Conservation (phyloP, 2,888 invertebrate species). For the Himalopsyche kuldschensis region DNA sequence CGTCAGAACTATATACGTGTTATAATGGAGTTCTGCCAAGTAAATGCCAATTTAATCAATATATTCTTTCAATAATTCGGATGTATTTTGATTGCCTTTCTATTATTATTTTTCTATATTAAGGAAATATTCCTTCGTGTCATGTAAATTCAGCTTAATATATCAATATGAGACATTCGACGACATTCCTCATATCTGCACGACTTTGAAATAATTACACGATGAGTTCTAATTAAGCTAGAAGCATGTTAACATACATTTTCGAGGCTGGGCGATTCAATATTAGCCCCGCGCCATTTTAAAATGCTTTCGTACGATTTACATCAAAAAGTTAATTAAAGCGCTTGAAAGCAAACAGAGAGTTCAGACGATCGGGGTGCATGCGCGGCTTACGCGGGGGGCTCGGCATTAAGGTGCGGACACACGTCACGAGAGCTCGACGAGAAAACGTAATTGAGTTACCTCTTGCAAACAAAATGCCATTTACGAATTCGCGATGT, state of each 20-base stretch:
- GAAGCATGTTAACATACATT: neutral
- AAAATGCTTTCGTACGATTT: neutral
- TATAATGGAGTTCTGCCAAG: too few species aligned
- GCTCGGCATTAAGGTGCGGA: neutral
- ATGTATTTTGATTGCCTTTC: too few species aligned
- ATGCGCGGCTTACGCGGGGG: neutral
- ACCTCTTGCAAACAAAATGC: neutral
- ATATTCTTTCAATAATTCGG: too few species aligned
- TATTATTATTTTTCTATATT: too few species aligned
- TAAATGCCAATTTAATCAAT: too few species aligned
- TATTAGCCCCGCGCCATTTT: neutral
- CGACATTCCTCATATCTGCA: too few species aligned
- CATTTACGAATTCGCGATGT: neutral
- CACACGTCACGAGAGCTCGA: neutral
- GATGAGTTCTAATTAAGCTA: neutral
- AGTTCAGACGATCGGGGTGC: neutral
- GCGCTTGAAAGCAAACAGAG: neutral
- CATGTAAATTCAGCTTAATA: too few species aligned
- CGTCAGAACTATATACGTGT: too few species aligned
- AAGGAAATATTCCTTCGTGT: too few species aligned
- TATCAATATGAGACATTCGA: too few species aligned
- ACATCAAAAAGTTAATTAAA: neutral
- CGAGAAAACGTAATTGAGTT: neutral
- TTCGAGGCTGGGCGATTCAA: neutral
- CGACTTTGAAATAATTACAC: too few species aligned